Percentiles rank a stretch among this genome's conserved stretches.
These are phyloP conservation scores for Sebastes hopkinsi DNA, from an alignment of 2,797 vertebrate genomes.

Conservation along the genomic window DNA sequence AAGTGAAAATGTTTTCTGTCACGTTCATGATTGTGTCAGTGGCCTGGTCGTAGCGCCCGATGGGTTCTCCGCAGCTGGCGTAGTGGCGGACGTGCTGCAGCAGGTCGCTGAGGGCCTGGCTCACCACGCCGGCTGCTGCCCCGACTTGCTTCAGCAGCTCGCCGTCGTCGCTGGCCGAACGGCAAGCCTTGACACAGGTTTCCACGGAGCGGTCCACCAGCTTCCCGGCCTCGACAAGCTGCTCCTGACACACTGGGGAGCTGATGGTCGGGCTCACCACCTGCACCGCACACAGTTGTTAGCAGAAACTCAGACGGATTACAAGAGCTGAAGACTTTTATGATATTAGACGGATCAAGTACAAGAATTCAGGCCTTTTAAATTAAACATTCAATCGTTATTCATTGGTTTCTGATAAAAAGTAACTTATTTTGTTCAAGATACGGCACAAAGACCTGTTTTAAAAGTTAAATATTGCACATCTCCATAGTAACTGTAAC, in stretches of 20 bases:
- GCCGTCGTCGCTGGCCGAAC: constrained; percentile 89
- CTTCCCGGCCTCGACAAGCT: constrained; percentile 97
- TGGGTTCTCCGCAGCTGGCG: constrained; percentile 95
- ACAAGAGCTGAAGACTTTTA: background rate
- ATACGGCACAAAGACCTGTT: background rate
- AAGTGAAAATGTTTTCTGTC: constrained; percentile 98
- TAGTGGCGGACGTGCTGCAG: constrained; percentile 97
- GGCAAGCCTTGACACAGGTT: constrained; percentile 93
- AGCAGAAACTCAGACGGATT: background rate
- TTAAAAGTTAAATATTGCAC: background rate
- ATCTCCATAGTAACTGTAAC: background rate
- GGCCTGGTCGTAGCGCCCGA: constrained; percentile 98
- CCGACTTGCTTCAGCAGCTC: constrained; percentile 96
- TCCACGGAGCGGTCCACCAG: constrained; percentile 98
- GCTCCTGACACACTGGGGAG: constrained; percentile 98
- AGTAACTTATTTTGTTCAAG: background rate
- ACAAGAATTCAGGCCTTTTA: background rate
- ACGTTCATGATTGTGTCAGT: constrained; percentile 99
- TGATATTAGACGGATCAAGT: background rate
- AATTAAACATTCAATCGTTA: background rate
- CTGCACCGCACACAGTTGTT: constrained; percentile 67
- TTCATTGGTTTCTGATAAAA: background rate
- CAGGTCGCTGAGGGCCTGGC: constrained; percentile 94
- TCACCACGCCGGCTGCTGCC: constrained; percentile 90
- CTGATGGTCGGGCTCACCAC: constrained; percentile 99